Evolutionary conservation across 2,888 invertebrate species (phyloP).

Genomic region (Meghimatium bilineatum): DNA sequence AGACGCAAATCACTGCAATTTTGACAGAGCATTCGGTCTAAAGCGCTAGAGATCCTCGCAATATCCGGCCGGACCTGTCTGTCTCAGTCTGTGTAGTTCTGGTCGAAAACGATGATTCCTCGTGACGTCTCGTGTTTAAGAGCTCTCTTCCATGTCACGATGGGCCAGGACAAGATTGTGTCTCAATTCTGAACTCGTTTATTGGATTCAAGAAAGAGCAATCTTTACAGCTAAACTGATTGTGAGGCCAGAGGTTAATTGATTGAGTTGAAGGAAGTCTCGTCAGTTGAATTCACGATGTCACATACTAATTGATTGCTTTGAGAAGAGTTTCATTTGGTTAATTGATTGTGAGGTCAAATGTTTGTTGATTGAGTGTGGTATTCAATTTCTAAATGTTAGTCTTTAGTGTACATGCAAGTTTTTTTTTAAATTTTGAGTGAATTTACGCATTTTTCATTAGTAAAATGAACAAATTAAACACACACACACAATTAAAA

Average conservation of each 20-base stretch:
- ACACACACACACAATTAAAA: too few relatives aligned
- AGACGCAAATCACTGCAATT: conserved; percentile 1
- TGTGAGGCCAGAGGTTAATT: neutral
- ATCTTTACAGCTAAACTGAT: neutral
- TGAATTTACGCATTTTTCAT: too few relatives aligned
- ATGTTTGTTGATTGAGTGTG: too few relatives aligned
- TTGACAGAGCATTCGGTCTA: neutral
- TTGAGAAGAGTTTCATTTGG: too few relatives aligned
- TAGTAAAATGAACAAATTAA: too few relatives aligned
- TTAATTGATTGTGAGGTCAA: too few relatives aligned
- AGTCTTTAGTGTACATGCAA: too few relatives aligned
- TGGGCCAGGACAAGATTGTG: neutral
- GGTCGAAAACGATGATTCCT: neutral
- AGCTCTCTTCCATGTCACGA: neutral
- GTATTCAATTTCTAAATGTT: too few relatives aligned
- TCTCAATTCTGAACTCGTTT: neutral
- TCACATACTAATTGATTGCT: too few relatives aligned
- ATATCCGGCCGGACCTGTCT: neutral
- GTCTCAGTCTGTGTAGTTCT: neutral
- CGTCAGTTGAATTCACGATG: too few relatives aligned
- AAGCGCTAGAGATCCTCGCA: neutral
- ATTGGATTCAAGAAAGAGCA: neutral
- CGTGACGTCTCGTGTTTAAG: neutral
- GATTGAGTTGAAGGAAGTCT: too few relatives aligned
- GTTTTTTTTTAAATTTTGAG: too few relatives aligned